These are phyloP conservation scores for Peromyscus aztecus DNA, from an alignment of 2,797 vertebrate genomes.

Conservation along the genomic window DNA sequence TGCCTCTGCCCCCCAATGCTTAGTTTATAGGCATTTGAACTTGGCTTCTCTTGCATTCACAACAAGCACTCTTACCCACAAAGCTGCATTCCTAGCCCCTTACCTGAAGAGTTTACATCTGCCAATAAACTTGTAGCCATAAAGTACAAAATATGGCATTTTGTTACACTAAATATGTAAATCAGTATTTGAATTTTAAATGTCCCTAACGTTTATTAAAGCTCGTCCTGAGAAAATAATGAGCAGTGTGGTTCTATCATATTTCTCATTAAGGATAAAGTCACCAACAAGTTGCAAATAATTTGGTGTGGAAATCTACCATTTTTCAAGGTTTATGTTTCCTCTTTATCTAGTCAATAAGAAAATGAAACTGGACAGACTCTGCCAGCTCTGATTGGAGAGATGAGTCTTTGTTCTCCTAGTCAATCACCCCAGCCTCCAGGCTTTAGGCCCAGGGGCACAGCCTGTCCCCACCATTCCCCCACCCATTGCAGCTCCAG, in stretches of 20 bases:
- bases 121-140: background rate
- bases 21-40: background rate
- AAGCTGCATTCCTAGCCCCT: background rate
- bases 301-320: conserved; percentile 22
- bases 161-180: conserved; percentile 65
- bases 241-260: conserved; percentile 32
- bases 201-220: conserved; percentile 16
- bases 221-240: conserved; percentile 45
- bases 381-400: too few relatives aligned
- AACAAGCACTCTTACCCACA: background rate
- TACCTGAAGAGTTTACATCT: conserved; percentile 40
- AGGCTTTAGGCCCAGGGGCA: too few relatives aligned
- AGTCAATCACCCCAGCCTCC: too few relatives aligned
- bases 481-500: too few relatives aligned
- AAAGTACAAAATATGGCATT: conserved; percentile 54
- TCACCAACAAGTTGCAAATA: conserved; percentile 15
- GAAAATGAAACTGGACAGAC: conserved; percentile 25
- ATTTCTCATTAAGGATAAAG: conserved; percentile 48
- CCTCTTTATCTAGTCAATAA: conserved; percentile 50
- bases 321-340: conserved; percentile 63
- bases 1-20: background rate
- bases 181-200: conserved; percentile 38
- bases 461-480: too few relatives aligned
- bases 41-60: background rate
- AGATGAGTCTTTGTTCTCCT: too few relatives aligned